Percentiles rank a stretch among this genome's conserved stretches.
Evolutionary conservation across 2,888 invertebrate genomes (phyloP).

Genomic region (Yponomeuta plumbellus): DNA sequence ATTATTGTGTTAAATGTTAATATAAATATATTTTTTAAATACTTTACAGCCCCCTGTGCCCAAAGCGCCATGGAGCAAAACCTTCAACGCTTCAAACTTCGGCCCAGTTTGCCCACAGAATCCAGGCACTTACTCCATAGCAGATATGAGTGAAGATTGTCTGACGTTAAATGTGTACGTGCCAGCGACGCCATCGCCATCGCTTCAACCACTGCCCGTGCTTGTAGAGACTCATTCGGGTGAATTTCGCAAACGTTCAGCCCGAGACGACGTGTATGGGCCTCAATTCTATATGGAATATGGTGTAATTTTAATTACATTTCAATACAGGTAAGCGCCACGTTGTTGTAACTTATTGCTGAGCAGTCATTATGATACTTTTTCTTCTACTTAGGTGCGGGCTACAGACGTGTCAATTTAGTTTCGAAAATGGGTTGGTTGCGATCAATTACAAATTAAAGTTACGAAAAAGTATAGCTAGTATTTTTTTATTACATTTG

Average conservation of each 20-base stretch:
- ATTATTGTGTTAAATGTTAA: too few species aligned
- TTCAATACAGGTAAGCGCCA: conserved; percentile 39
- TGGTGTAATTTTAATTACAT: conserved; percentile 40
- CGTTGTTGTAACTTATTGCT: background rate
- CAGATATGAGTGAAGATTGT: conserved; percentile 38
- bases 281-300: conserved; percentile 37
- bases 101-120: conserved; percentile 32
- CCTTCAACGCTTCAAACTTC: conserved; percentile 29
- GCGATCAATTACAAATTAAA: too few species aligned
- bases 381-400: too few species aligned
- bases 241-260: conserved; percentile 31
- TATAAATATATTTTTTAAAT: too few species aligned
- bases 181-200: conserved; percentile 25
- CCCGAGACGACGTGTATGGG: conserved; percentile 31
- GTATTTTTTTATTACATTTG: too few species aligned
- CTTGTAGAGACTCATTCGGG: conserved; percentile 43
- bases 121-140: conserved; percentile 25
- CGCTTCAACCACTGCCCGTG: conserved; percentile 28
- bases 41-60: conserved; percentile 32
- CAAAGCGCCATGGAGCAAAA: conserved; percentile 29
- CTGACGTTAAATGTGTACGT: conserved; percentile 33
- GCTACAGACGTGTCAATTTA: too few species aligned
- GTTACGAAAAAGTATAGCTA: too few species aligned
- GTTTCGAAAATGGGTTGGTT: too few species aligned
- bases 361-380: too few species aligned